A percentile compares a stretch with the other conserved stretches of the same genome.
These are phyloP conservation scores for Lepisosteus osseus DNA, from an alignment of 2,113 vertebrate genomes.

Conservation along the genomic window DNA sequence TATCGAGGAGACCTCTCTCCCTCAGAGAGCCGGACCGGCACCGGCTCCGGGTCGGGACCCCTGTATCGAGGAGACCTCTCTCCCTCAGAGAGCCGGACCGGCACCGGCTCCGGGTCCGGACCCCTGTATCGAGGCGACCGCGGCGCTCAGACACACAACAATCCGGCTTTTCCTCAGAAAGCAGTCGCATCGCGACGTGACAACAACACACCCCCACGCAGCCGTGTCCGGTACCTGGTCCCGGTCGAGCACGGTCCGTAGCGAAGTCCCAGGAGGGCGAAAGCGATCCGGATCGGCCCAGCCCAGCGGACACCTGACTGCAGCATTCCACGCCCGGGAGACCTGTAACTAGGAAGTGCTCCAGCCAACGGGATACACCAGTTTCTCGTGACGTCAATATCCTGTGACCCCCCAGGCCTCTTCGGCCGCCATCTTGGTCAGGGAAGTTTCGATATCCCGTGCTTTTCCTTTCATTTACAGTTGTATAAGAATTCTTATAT, in stretches of 20 bases:
- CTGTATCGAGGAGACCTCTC: not conserved
- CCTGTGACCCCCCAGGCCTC: no score
- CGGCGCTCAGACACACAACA: not conserved
- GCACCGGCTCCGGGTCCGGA: not conserved
- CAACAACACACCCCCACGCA: not conserved
- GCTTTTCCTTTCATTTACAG: no score
- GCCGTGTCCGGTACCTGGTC: constrained; percentile 38
- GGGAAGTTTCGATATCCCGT: no score
- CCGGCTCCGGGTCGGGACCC: not conserved
- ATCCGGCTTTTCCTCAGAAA: not conserved
- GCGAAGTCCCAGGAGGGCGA: constrained; percentile 53
- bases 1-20: not conserved
- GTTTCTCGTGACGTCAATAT: no score
- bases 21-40: not conserved
- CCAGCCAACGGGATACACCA: no score
- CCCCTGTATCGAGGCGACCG: not conserved
- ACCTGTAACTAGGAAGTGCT: constrained; percentile 12
- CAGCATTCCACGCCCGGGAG: constrained; percentile 35
- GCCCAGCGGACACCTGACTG: constrained; percentile 29
- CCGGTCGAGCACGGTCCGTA: constrained; percentile 20
- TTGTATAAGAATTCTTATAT: no score
- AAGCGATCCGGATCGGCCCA: constrained; percentile 40
- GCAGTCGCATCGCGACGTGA: not conserved
- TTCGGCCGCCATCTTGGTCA: no score
- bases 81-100: not conserved